A percentile compares a stretch with the other conserved stretches of the same genome.
phyloP scores from a whole-genome alignment of 2,113 vertebrate genomes.

The Saimiri boliviensis region DNA sequence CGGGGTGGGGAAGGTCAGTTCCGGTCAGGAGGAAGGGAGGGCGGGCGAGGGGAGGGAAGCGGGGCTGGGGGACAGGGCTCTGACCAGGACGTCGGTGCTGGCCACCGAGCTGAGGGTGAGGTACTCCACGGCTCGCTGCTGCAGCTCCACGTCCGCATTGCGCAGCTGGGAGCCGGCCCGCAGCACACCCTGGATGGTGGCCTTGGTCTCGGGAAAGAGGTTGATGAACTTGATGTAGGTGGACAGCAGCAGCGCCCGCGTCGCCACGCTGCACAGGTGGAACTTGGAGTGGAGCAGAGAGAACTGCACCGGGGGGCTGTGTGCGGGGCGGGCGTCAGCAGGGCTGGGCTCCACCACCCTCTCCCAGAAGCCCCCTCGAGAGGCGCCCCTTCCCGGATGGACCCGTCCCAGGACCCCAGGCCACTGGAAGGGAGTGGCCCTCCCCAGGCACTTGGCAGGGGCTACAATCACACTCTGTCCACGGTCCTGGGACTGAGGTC shows the following conservation, averaged over 20 bases:
- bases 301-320: slow-evolving; percentile 94
- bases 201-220: slow-evolving; percentile 96
- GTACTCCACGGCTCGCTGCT: slow-evolving; percentile 95
- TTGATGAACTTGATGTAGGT: slow-evolving; percentile 98
- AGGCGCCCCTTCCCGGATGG: not conserved
- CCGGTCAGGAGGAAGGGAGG: not conserved
- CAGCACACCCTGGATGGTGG: slow-evolving; percentile 95
- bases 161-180: slow-evolving; percentile 95
- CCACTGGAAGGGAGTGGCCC: rapidly evolving
- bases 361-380: rapidly evolving
- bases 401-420: not conserved
- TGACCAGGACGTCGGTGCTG: slow-evolving; percentile 94
- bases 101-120: slow-evolving; percentile 95
- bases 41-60: rapidly evolving
- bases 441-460: not conserved
- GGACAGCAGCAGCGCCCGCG: slow-evolving; percentile 92
- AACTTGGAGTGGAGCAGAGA: slow-evolving; percentile 96
- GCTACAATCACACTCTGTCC: not conserved
- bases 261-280: slow-evolving; percentile 94
- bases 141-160: slow-evolving; percentile 94
- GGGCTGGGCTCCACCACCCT: not conserved
- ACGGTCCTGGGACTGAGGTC: not conserved
- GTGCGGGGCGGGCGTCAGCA: not conserved
- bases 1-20: not conserved
- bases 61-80: not conserved